phyloP scores from a whole-genome alignment of 2,888 invertebrate genomes.

The Noctuana brunneofusca region DNA sequence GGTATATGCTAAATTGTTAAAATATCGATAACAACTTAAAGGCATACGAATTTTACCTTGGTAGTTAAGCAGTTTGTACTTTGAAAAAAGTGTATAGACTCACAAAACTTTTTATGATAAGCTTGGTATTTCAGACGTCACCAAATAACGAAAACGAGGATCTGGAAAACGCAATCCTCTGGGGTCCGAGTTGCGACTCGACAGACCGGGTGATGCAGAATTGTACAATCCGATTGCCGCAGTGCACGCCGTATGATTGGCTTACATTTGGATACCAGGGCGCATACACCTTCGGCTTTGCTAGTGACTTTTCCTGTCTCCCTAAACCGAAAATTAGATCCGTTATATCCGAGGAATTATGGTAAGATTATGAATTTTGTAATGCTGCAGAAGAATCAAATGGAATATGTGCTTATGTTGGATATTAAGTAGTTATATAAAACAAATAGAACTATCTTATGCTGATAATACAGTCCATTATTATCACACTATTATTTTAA shows the following conservation, averaged over 20 bases:
- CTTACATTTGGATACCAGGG: conserved; percentile 48
- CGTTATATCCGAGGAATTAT: conserved; percentile 47
- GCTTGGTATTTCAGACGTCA: conserved; percentile 11
- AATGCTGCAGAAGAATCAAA: too few relatives aligned
- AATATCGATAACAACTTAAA: too few relatives aligned
- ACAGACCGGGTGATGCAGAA: conserved; percentile 48
- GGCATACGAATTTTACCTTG: too few relatives aligned
- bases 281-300: conserved; percentile 46
- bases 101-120: too few relatives aligned
- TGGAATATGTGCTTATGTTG: too few relatives aligned
- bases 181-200: conserved; percentile 53
- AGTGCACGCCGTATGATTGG: conserved; percentile 48
- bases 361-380: conserved; percentile 42
- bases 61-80: too few relatives aligned
- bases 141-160: conserved; percentile 35
- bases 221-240: conserved; percentile 42
- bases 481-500: too few relatives aligned
- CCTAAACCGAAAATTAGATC: conserved; percentile 44
- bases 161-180: conserved; percentile 46
- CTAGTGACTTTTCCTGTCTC: conserved; percentile 47
- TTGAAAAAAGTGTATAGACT: too few relatives aligned
- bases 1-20: too few relatives aligned
- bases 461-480: too few relatives aligned
- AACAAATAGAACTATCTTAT: too few relatives aligned
- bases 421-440: too few relatives aligned